Conservation (phyloP, 1,140 invertebrate genomes). For the Laupala kohalensis region DNA sequence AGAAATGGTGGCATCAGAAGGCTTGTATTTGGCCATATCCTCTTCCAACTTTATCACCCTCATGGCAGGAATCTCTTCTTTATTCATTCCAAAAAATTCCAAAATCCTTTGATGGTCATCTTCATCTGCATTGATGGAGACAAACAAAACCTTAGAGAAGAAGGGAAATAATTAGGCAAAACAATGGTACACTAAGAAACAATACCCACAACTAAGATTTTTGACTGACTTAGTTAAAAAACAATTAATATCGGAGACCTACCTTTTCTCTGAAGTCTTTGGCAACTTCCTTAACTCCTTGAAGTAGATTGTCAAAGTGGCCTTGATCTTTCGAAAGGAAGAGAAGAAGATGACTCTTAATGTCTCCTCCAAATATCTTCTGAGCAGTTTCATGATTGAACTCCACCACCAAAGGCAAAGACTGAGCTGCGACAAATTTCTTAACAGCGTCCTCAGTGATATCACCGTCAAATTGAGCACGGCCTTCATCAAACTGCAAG, state of each 20-base stretch:
- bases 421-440: conserved; percentile 73
- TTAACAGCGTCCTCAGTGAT: conserved; percentile 52
- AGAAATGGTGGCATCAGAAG: conserved; percentile 60
- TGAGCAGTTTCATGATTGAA: conserved; percentile 95
- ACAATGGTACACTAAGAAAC: no score
- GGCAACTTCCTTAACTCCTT: conserved; percentile 64
- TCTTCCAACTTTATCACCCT: conserved; percentile 89
- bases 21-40: conserved; percentile 98
- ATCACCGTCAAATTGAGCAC: conserved; percentile 63
- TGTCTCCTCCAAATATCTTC: conserved; percentile 96
- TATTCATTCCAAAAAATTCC: conserved; percentile 98
- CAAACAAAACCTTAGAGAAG: conserved; percentile 60
- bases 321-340: conserved; percentile 86
- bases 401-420: conserved; percentile 87
- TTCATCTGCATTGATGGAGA: conserved; percentile 89
- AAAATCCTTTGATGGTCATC: conserved; percentile 93
- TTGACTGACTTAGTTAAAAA: neutral
- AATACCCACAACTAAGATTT: no score
- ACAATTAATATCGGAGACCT: conserved; percentile 6
- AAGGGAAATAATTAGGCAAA: neutral
- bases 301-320: conserved; percentile 64
- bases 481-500: conserved; percentile 83
- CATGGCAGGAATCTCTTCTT: conserved; percentile 80
- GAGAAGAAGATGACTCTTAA: conserved; percentile 89
- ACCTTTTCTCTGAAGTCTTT: conserved; percentile 82